A percentile compares a stretch with the other conserved stretches of the same genome.
Conservation (phyloP, 1,140 invertebrate species). For the Hirudo medicinalis region DNA sequence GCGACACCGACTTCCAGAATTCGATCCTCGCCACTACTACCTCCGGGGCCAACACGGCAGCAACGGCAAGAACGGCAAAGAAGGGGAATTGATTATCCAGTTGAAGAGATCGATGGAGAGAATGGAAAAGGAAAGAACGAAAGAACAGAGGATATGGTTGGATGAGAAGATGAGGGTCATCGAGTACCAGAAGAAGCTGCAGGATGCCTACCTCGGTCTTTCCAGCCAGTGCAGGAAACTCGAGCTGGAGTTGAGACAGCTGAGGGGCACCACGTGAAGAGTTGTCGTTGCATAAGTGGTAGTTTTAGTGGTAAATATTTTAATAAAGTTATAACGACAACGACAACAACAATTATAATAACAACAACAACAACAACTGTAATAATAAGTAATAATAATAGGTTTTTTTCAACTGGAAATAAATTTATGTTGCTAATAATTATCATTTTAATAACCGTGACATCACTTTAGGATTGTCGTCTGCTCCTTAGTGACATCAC, state of each 20-base stretch:
- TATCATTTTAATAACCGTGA: neutral
- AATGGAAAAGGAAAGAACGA: neutral
- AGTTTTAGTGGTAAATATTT: too few species aligned
- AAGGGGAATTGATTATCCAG: neutral
- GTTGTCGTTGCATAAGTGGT: too few species aligned
- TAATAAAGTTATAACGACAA: too few species aligned
- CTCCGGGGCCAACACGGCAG: neutral
- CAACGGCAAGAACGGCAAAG: neutral
- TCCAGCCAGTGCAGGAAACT: neutral
- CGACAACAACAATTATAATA: too few species aligned
- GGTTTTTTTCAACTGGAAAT: neutral
- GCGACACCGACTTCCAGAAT: too few species aligned
- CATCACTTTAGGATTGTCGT: neutral
- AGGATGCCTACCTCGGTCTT: neutral
- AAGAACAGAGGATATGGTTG: neutral
- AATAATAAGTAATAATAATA: too few species aligned
- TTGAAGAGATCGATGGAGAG: neutral
- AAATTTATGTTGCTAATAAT: neutral
- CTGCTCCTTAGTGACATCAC: too few species aligned
- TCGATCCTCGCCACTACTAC: too few species aligned
- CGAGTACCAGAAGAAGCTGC: constrained; percentile 7
- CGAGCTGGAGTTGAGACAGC: neutral
- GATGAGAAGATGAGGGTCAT: constrained; percentile 2
- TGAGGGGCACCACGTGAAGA: too few species aligned
- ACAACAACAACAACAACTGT: too few species aligned